Evolutionary conservation across 2,797 vertebrate genomes (phyloP).

Genomic region (Myotis myotis): DNA sequence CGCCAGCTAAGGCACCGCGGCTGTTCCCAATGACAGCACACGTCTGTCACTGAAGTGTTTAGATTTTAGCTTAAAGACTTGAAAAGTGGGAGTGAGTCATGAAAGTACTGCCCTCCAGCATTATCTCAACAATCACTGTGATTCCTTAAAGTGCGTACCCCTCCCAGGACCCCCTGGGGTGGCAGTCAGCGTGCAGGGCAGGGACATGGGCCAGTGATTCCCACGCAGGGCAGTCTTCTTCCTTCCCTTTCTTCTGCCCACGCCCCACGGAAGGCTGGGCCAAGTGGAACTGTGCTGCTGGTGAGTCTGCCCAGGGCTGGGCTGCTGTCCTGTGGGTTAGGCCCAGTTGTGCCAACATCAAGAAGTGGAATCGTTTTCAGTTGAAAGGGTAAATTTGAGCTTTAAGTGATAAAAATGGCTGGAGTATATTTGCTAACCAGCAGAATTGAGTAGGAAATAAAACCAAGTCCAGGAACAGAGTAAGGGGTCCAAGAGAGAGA

Average conservation of each 20-base stretch:
- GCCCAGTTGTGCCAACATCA: not conserved
- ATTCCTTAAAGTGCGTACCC: not conserved
- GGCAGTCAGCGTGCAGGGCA: not conserved
- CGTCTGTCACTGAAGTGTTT: not conserved
- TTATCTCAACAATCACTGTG: not conserved
- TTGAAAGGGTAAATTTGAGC: not conserved
- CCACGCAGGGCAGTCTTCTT: not conserved
- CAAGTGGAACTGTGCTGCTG: not conserved
- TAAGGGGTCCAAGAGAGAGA: not conserved
- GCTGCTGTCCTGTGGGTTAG: not conserved
- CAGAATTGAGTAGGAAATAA: not conserved
- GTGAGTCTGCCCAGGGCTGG: not conserved
- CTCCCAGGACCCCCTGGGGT: not conserved
- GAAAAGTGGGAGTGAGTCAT: not conserved
- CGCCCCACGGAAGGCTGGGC: not conserved
- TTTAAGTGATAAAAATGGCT: not conserved
- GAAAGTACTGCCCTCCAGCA: not conserved
- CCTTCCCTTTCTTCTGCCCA: not conserved
- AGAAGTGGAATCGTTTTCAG: not conserved
- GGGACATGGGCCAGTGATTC: not conserved
- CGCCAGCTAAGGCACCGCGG: not conserved
- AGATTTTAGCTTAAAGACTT: conserved; percentile 24
- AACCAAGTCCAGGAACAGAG: not conserved
- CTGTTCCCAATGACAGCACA: not conserved
- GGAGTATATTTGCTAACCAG: not conserved